A percentile compares a stretch with the other conserved stretches of the same genome.
Evolutionary conservation across 2,797 vertebrate genomes (phyloP).

Genomic region (Buphagus erythrorhynchus): DNA sequence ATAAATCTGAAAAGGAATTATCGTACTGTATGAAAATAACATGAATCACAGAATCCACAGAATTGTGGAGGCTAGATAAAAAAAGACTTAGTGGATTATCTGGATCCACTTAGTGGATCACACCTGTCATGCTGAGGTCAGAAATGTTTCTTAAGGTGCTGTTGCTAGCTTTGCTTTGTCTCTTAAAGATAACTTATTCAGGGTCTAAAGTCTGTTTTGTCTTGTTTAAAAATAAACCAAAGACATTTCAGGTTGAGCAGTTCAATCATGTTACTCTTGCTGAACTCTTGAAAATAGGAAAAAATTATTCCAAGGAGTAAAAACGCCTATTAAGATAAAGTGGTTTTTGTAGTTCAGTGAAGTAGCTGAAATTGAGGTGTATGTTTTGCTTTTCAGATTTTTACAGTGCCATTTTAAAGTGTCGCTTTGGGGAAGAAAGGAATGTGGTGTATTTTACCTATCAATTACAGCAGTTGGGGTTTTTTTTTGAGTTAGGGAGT

Average conservation of each 20-base stretch:
- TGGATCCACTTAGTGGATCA: neutral
- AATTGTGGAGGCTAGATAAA: neutral
- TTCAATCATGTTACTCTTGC: neutral
- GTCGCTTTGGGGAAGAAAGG: neutral
- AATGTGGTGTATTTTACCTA: neutral
- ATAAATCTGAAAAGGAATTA: neutral
- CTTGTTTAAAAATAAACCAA: neutral
- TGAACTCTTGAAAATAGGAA: neutral
- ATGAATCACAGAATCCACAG: neutral
- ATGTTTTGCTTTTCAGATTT: neutral
- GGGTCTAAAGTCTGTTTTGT: neutral
- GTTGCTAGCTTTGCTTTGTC: neutral
- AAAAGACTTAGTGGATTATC: neutral
- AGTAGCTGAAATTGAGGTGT: neutral
- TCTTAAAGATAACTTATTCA: neutral
- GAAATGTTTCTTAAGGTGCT: neutral
- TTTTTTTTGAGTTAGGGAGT: neutral
- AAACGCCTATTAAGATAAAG: neutral
- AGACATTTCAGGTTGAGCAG: neutral
- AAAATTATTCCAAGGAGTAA: neutral
- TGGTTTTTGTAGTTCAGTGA: neutral
- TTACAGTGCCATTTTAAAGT: neutral
- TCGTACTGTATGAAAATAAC: neutral
- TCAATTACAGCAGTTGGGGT: fast-evolving
- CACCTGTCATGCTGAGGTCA: neutral